A percentile compares a stretch with the other conserved stretches of the same genome.
phyloP scores from a whole-genome alignment of 2,888 invertebrate genomes.

The Torymus aiolomorphi region DNA sequence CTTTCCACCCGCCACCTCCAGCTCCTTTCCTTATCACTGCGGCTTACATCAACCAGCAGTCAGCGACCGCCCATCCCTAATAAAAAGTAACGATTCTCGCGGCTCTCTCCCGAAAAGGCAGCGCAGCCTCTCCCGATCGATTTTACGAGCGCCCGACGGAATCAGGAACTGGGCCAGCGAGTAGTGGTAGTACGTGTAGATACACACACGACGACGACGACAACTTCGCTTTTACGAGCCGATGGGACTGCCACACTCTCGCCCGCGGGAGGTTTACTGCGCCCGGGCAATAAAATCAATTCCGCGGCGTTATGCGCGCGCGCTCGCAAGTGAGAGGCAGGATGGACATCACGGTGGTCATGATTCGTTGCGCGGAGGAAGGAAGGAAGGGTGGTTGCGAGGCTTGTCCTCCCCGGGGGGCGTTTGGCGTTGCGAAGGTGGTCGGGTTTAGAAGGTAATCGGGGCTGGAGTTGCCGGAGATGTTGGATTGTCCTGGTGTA shows the following conservation, averaged over 20 bases:
- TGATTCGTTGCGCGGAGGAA: not conserved
- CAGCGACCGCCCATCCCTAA: conserved; percentile 6
- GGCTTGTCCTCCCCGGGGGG: too few relatives aligned
- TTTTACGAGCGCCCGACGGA: conserved; percentile 47
- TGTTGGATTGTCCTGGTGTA: too few relatives aligned
- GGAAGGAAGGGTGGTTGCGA: too few relatives aligned
- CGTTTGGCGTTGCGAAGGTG: too few relatives aligned
- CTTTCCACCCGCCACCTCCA: too few relatives aligned
- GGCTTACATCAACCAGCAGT: conserved; percentile 28
- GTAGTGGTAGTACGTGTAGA: not conserved
- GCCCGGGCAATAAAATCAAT: conserved; percentile 38
- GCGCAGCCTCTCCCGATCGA: conserved; percentile 18
- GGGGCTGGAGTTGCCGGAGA: too few relatives aligned
- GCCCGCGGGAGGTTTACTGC: conserved; percentile 8
- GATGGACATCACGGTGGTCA: not conserved
- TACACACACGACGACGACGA: not conserved
- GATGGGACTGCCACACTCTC: not conserved
- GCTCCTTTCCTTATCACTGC: not conserved
- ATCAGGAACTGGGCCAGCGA: conserved; percentile 52
- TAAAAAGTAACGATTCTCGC: conserved; percentile 40
- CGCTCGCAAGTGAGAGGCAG: not conserved
- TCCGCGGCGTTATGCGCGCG: conserved; percentile 15
- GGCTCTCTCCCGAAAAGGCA: conserved; percentile 15
- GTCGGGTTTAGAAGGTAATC: too few relatives aligned
- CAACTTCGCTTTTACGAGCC: conserved; percentile 29